Evolutionary conservation across 2,888 invertebrate species (phyloP), one percentile per base, ranked within the genome.

Genomic region (Penaeus monodon): DNA sequence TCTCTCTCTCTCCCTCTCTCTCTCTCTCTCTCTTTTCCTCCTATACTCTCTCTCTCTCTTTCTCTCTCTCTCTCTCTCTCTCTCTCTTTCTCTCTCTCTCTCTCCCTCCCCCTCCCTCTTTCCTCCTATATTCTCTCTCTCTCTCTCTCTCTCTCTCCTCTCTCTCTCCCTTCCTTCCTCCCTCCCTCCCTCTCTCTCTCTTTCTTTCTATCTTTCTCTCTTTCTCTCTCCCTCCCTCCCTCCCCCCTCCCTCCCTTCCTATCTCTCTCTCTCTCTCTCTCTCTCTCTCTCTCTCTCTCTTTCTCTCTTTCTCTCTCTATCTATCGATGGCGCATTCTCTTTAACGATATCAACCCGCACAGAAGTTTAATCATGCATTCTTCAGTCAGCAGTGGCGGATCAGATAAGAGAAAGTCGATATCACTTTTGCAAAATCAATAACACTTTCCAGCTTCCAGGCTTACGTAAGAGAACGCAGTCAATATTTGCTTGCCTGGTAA

Each of bases 51-150:
- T 49, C 2, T 49, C 24, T 78, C 78, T 27, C 17, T 29, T 63
- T 27, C 6, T 63, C 49, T 27, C 24, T n/a, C 78, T 29, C n/a
- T 63, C n/a, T n/a, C n/a, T 27, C 44, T 63, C 8, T 63, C 63
- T 20, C 57, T 63, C 63, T 29, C 57, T 49, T n/a, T 57, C 10
- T 78, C 63, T 27, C 57, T 57, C 78, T 24, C 57, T 57, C 78
- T 27, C 78, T 78, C 78, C n/a, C 78, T 57, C 63, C 63, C 49
- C n/a, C 78, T 24, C 63, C 20, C 57, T 78, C 78, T 57, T 29
- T 24, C n/a, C n/a, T 22, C n/a, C 78, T 57, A 24, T 57, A 6
- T 57, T 63, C 29, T n/a, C 78, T 22, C 44, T 20, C 63, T 44
- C 44, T 7, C 63, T n/a, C 49, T 29, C 24, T 27, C 57, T 12